phyloP scores from a whole-genome alignment of 1,140 invertebrate species.

The Galleria mellonella region DNA sequence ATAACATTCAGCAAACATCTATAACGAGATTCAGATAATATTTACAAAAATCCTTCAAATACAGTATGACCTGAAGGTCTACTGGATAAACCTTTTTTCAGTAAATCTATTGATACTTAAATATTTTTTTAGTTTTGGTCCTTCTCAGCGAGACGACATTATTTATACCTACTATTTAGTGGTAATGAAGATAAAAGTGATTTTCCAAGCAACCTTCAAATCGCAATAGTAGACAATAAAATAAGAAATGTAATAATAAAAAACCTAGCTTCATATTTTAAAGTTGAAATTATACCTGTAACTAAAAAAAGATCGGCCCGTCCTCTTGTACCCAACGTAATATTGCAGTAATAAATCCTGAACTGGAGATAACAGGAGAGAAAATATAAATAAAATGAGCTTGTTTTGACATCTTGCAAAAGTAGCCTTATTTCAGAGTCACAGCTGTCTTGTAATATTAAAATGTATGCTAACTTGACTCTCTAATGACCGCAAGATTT shows the following conservation, averaged over 20 bases:
- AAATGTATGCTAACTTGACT: constrained; percentile 45
- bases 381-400: constrained; percentile 33
- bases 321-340: constrained; percentile 3
- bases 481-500: constrained; percentile 51
- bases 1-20: too few species aligned
- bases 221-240: neutral
- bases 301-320: neutral
- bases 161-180: too few species aligned
- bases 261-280: neutral
- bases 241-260: neutral
- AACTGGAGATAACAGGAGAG: constrained; percentile 12
- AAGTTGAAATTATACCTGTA: too few species aligned
- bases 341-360: constrained; percentile 25
- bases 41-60: too few species aligned
- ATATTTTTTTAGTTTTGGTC: too few species aligned
- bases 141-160: too few species aligned
- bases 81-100: too few species aligned
- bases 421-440: constrained; percentile 19
- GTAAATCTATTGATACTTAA: too few species aligned
- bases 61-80: too few species aligned
- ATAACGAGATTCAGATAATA: too few species aligned
- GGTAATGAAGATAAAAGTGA: too few species aligned
- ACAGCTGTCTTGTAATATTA: constrained; percentile 34
- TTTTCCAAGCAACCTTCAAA: too few species aligned
- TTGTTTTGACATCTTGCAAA: constrained; percentile 33